Base-by-base conservation (phyloP, 2,797 vertebrate genomes). In the Linurgus olivaceus region DNA sequence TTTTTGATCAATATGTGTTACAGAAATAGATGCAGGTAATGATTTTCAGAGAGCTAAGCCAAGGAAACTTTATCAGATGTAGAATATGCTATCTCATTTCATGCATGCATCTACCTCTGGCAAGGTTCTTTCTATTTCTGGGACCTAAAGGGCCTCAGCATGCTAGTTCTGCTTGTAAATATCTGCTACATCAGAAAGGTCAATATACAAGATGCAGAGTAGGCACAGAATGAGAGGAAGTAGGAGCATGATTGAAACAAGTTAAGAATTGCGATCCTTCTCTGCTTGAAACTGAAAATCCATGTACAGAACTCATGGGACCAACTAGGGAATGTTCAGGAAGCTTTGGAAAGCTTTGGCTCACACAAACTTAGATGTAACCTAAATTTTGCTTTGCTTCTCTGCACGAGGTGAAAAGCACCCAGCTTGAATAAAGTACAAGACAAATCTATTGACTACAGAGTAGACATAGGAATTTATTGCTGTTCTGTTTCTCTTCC, bases 61-160 rank as follows among this genome's bases (percentile, higher is more conserved):
- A 94, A 94, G 26, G 66, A 93, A 91, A 35, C 61, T 89, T 94
- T 93, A 96, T 96, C 94, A 95, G 94, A 83, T 92, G 86, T 88
- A 93, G 52, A 88, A 91, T 94, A 92, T 81, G 62, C 94, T 96
- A 95, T 96, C 91, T 95, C 86, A 89, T 95, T 96, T 94, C 82
- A 93, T 93, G 91, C 67, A 58, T 61, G 89, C 66, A 87, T 90
- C 89, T 96, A 77, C 73, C 87, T 94, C 79, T 96, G 71, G 82
- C 86, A 95, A 96, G 63, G 52, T 75, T 96, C 94, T 95, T 96
- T 95, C 94, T 96, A 93, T 95, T 96, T 96, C 82, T 96, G 89
- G 74, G 82, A 88, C 82, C 59, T 88, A 81, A 93, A 94, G 86
- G 78, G 74, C 82, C 42, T 91, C 78, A 68, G 83, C 59, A 68